Evolutionary conservation across 2,888 invertebrate species (phyloP), one percentile per base, ranked within the genome.

Genomic region (Nomada fucata): DNA sequence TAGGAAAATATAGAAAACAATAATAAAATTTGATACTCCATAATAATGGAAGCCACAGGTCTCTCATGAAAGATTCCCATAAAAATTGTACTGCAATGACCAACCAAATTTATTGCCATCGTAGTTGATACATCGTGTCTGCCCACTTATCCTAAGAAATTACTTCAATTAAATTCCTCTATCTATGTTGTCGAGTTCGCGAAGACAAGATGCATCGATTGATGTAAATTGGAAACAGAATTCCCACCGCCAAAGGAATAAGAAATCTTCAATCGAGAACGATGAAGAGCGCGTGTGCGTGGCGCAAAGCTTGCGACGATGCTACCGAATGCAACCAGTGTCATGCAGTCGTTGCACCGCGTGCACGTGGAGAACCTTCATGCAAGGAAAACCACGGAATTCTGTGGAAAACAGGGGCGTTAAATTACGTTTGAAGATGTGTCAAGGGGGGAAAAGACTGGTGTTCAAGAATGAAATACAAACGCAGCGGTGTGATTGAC

Each of bases 401-500:
- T 50, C n/a, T 23, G 67, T 18, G 59, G 50, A 52, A 26, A 53
- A 64, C n/a, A 65, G 9, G 26, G 36, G 18, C 26, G 65, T 2
- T 55, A 61, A 60, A 82, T 68, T 44, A 13, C 18, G 20, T 60
- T 57, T 52, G n/a, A 70, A 67, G 61, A 55, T 65, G 29, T 42
- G 11, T 13, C 52, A 7, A n/a, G 3, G 20, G 3, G 57, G 13
- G 26, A 29, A 52, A 72, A 69, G 60, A 73, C 47, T 65, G 18
- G n/a, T 15, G 7, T 67, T 15, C 77, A 84, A 68, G 67, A 23
- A 93, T 93, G 93, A 90, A 90, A 55, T 91, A 91, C 83, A 92
- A 90, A 79, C 87, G 90, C 55, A 92, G 92, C 68, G 85, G 76
- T 2, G 82, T 89, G 3, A 88, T 92, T 42, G 93, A 93, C 52